Evolutionary conservation across 92 coral and sea anemone species (phyloP).

Genomic region (Pocillopora grandis): DNA sequence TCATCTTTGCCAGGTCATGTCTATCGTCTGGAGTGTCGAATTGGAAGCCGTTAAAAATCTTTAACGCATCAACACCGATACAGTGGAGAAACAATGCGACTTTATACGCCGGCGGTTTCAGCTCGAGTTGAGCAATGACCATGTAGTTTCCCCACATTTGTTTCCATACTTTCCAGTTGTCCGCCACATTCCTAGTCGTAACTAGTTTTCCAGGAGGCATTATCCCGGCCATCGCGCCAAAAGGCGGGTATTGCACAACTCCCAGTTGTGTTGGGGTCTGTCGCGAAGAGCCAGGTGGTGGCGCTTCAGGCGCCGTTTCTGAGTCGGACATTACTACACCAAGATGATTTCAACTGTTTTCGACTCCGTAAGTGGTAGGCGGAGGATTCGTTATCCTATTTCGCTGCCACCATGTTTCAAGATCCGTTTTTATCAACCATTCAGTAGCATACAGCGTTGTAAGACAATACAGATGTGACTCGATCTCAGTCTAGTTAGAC

Average conservation of each 20-base stretch:
- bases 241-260: conserved; percentile 14
- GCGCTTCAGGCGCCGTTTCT: not conserved
- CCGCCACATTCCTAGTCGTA: conserved; percentile 7
- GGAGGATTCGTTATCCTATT: conserved; percentile 19
- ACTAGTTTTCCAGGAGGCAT: conserved; percentile 14
- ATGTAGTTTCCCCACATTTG: conserved; percentile 31
- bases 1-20: conserved; percentile 22
- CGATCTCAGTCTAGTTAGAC: too few species aligned
- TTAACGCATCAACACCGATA: conserved; percentile 52
- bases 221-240: conserved; percentile 17
- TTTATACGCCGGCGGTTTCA: conserved; percentile 22
- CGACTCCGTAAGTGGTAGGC: conserved; percentile 12
- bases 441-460: too few species aligned
- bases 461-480: too few species aligned
- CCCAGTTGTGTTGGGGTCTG: not conserved
- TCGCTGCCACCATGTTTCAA: conserved; percentile 6
- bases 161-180: conserved; percentile 28
- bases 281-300: not conserved
- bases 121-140: conserved; percentile 16
- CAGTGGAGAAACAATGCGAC: conserved; percentile 62
- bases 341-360: not conserved
- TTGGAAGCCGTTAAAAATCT: conserved; percentile 50
- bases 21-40: conserved; percentile 23
- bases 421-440: too few species aligned
- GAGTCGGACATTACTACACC: not conserved